Base-by-base conservation (phyloP, 2,888 invertebrate species). In the Psylliodes chrysocephalus region DNA sequence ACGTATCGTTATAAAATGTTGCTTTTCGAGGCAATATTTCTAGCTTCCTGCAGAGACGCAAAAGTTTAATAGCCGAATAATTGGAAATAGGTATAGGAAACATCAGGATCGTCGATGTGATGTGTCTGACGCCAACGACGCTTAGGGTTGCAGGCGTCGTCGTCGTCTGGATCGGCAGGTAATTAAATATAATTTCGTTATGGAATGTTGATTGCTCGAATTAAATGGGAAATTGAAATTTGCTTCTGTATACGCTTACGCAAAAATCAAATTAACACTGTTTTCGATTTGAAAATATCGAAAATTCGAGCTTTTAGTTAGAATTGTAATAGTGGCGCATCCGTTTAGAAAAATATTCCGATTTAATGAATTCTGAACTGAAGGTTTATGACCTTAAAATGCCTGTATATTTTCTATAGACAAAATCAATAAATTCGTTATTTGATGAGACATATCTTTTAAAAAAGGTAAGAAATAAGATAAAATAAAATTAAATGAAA, bases 211-310 rank as follows among this genome's bases (percentile, higher is more conserved):
- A 79, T 78, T 78, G 76, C 78, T 75, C 66, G 75, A 75, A 79
- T 77, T 77, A 78, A 72, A 70, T 69, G 74, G 79, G 77, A 79
- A 79, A 79, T 79, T 78, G 77, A 78, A 77, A 71, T 74, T 64
- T 72, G 71, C 76, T 75, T 76, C 76, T 77, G 76, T 73, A 72
- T 73, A 72, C 64, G 67, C 64, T 38, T 30, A 52, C 54, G 57
- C 40, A 64, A 66, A 66, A 66, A 62, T 22, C 22, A 22, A 22
- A 22, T 22, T 22, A 22, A 22, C 22, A 6, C 3, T 6, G 22
- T 22, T 22, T 22, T 22, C 22, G 22, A n/a, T n/a, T n/a, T n/a
- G n/a, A n/a, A n/a, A n/a, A n/a, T n/a, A n/a, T n/a, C n/a, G n/a
- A n/a, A n/a, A n/a, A n/a, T n/a, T n/a, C n/a, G n/a, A n/a, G n/a